Conservation (phyloP, 1,140 invertebrate genomes). For the Eulimnadia texana region DNA sequence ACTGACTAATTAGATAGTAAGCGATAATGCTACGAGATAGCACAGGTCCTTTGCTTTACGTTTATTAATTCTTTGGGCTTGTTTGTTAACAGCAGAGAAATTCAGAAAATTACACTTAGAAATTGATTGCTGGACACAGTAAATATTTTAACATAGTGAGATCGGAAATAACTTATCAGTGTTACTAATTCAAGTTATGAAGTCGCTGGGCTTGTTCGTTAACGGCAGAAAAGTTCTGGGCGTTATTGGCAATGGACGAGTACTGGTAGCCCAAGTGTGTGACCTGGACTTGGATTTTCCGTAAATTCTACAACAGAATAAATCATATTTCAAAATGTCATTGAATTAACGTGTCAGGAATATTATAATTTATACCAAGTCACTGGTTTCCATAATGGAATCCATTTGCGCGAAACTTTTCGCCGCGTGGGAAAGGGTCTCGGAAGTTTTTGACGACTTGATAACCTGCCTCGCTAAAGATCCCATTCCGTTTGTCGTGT, state of each 20-base stretch:
- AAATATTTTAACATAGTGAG: not conserved
- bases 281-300: constrained; percentile 6
- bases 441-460: not conserved
- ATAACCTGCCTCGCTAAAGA: not conserved
- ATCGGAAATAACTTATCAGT: not conserved
- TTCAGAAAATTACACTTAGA: too few relatives aligned
- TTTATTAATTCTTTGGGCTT: too few relatives aligned
- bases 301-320: not conserved
- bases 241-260: constrained; percentile 1
- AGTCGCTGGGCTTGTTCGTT: constrained; percentile 1
- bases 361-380: not conserved
- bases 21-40: too few relatives aligned
- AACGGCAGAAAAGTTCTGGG: not conserved
- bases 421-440: not conserved
- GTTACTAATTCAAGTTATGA: not conserved
- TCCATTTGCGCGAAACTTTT: not conserved
- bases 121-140: not conserved
- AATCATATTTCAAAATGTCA: too few relatives aligned
- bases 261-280: constrained; percentile 6
- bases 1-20: too few relatives aligned
- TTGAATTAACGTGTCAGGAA: not conserved
- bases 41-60: too few relatives aligned
- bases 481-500: constrained; percentile 8
- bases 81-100: too few relatives aligned
- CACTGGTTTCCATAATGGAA: not conserved